These are phyloP conservation scores for Paramormyrops kingsleyae DNA, from an alignment of 2,113 vertebrate species.

Conservation along the genomic window DNA sequence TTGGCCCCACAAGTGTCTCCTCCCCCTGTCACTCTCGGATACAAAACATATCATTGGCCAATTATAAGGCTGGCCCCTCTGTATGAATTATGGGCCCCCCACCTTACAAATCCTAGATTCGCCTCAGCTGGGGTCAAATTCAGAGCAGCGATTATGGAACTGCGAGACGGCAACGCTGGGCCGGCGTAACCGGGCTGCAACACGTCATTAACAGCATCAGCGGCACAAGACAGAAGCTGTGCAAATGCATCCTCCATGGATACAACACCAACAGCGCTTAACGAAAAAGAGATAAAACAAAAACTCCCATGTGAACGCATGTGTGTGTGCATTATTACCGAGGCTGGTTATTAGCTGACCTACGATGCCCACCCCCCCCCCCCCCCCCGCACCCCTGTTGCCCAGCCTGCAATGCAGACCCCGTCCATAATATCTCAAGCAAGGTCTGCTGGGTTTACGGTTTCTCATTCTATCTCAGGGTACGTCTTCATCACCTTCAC, in stretches of 20 bases:
- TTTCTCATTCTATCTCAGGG: neutral
- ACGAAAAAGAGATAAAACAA: neutral
- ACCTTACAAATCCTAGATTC: neutral
- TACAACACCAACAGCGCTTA: neutral
- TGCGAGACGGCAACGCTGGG: neutral
- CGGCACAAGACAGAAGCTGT: neutral
- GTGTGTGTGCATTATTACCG: conserved; percentile 23
- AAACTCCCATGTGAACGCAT: neutral
- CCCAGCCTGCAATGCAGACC: conserved; percentile 35
- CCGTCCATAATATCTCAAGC: conserved; percentile 9
- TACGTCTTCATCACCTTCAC: neutral
- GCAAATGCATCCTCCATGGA: neutral
- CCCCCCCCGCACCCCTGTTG: conserved; percentile 58
- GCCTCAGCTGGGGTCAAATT: neutral
- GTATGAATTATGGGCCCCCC: neutral
- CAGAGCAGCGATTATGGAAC: neutral
- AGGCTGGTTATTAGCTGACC: conserved; percentile 52
- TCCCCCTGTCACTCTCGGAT: neutral
- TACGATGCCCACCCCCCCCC: conserved; percentile 60
- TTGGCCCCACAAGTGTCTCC: neutral
- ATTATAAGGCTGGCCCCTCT: neutral
- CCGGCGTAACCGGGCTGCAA: too few relatives aligned
- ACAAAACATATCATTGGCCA: neutral
- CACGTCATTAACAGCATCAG: neutral
- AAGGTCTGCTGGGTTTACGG: neutral